phyloP scores from a whole-genome alignment of 2,888 invertebrate species.

The Schizaphis graminum region DNA sequence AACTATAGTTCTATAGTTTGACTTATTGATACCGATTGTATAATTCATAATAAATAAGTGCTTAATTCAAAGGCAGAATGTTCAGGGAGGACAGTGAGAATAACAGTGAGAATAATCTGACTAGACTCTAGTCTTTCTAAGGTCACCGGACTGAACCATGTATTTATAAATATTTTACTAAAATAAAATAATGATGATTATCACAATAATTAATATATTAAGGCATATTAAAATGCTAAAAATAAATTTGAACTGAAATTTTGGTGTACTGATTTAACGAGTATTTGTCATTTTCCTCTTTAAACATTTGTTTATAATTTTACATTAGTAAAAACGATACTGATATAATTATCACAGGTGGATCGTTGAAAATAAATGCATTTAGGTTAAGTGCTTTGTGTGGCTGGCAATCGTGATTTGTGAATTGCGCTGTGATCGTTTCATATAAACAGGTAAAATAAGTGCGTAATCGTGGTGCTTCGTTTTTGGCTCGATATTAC shows the following conservation, averaged over 20 bases:
- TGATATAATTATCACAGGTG: neutral
- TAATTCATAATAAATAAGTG: no score
- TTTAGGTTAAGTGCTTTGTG: neutral
- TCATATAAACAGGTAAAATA: neutral
- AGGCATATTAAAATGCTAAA: neutral
- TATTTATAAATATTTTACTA: no score
- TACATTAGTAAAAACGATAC: neutral
- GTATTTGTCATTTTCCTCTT: neutral
- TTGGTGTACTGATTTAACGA: neutral
- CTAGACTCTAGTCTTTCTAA: no score
- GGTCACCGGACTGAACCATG: no score
- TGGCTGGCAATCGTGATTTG: neutral
- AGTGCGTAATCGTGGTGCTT: neutral
- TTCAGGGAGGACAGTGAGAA: no score
- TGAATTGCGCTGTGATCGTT: neutral
- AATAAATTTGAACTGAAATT: neutral
- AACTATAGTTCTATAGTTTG: no score
- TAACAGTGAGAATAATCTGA: no score
- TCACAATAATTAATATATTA: no score
- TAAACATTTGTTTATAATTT: neutral
- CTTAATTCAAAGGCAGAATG: no score
- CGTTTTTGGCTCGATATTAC: neutral
- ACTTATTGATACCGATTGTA: no score
- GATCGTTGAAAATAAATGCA: neutral
- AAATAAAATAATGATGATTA: no score